These are phyloP conservation scores for Apantesis nais DNA, from an alignment of 2,888 invertebrate species.

Conservation along the genomic window DNA sequence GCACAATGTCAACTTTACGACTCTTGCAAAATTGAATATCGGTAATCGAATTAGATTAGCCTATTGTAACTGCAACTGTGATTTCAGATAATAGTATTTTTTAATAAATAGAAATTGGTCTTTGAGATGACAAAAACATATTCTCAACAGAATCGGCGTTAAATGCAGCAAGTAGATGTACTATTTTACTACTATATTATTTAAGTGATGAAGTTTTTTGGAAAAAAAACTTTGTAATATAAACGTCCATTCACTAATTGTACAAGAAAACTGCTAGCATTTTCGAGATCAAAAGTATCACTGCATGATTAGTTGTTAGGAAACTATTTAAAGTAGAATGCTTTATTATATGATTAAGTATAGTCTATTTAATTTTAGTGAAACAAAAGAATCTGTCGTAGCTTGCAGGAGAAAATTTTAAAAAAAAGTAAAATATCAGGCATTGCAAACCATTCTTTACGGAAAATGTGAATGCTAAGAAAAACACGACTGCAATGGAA, in stretches of 20 bases:
- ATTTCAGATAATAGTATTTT: conserved; percentile 43
- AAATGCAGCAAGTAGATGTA: too few species aligned
- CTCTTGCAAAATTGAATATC: conserved; percentile 54
- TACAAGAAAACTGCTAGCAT: too few species aligned
- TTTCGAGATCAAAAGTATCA: too few species aligned
- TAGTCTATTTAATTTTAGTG: too few species aligned
- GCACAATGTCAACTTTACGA: conserved; percentile 43
- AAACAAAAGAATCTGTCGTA: not conserved
- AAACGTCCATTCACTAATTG: not conserved
- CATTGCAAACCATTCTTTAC: not conserved
- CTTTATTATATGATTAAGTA: too few species aligned
- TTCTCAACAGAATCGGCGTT: not conserved
- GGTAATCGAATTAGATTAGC: conserved; percentile 59
- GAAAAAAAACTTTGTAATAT: not conserved
- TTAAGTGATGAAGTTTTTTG: not conserved
- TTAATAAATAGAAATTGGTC: conserved; percentile 35
- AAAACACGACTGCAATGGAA: not conserved
- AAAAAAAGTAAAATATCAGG: too few species aligned
- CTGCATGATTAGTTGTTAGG: too few species aligned
- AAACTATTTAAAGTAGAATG: too few species aligned
- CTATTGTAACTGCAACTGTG: conserved; percentile 53
- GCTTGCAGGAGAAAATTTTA: not conserved
- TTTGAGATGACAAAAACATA: not conserved
- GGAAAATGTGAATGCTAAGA: not conserved
- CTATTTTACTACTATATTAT: too few species aligned